Conservation (phyloP, 92 coral and sea anemone genomes). For the Anthopleura xanthogrammica region DNA sequence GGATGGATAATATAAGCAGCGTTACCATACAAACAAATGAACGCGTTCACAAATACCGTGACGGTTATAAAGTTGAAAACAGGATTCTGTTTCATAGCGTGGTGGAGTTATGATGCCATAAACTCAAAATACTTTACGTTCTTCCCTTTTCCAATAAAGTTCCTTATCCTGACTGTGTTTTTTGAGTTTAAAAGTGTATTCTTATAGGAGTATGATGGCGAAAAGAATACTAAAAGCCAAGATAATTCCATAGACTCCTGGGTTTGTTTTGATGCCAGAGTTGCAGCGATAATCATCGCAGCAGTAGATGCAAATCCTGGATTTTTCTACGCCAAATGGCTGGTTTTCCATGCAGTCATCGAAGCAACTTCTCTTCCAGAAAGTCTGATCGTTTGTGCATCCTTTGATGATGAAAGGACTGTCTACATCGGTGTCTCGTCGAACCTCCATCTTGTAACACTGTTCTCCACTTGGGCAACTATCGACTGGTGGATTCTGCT, state of each 20-base stretch:
- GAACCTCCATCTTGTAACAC: conserved; percentile 45
- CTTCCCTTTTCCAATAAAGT: neutral
- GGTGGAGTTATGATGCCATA: neutral
- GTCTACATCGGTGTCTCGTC: conserved; percentile 31
- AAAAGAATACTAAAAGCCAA: conserved; percentile 12
- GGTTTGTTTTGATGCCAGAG: conserved; percentile 17
- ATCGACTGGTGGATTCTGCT: conserved; percentile 6
- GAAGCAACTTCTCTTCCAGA: conserved; percentile 49
- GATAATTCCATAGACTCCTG: conserved; percentile 20
- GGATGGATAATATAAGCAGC: too few relatives aligned
- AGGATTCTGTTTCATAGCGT: neutral
- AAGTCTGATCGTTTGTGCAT: conserved; percentile 56
- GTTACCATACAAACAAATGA: too few relatives aligned
- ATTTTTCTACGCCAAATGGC: conserved; percentile 22
- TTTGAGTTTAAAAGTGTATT: neutral
- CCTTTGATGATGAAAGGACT: conserved; percentile 50
- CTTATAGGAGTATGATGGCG: conserved; percentile 9
- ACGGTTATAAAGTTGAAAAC: neutral
- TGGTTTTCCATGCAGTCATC: conserved; percentile 46
- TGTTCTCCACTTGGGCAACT: conserved; percentile 22
- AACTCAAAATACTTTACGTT: neutral
- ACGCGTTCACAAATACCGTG: neutral
- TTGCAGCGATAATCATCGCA: conserved; percentile 37
- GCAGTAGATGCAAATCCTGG: conserved; percentile 41
- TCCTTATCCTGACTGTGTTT: neutral